These are phyloP conservation scores for Helostoma temminkii DNA, from an alignment of 2,797 vertebrate species.

Conservation along the genomic window DNA sequence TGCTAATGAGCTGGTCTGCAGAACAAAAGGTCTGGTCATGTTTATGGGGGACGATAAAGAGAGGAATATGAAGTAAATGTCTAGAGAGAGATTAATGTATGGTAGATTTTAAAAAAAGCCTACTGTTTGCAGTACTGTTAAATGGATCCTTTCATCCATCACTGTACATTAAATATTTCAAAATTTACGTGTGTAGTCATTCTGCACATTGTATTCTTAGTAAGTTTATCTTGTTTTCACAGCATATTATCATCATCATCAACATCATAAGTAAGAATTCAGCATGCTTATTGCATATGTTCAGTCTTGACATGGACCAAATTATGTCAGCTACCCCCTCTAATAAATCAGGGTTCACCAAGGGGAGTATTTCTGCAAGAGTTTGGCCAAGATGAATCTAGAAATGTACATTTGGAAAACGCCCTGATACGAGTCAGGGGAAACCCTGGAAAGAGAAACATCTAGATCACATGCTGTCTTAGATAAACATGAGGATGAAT, in stretches of 20 bases:
- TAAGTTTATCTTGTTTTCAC: neutral
- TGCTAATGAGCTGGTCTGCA: constrained; percentile 65
- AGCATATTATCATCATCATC: neutral
- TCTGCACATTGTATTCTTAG: neutral
- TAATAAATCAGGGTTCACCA: constrained; percentile 7
- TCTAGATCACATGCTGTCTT: constrained; percentile 70
- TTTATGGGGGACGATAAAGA: constrained; percentile 47
- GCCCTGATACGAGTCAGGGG: constrained; percentile 42
- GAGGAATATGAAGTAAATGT: constrained; percentile 36
- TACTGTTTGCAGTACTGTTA: constrained; percentile 19
- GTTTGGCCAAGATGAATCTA: constrained; percentile 28
- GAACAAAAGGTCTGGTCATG: constrained; percentile 54
- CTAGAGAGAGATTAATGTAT: constrained; percentile 38
- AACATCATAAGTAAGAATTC: neutral
- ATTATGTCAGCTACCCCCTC: neutral
- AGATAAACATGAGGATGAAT: constrained; percentile 79
- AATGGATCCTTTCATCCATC: constrained; percentile 34
- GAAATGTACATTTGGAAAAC: constrained; percentile 58
- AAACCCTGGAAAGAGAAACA: constrained; percentile 63
- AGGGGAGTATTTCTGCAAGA: constrained; percentile 17
- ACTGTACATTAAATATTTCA: constrained; percentile 13
- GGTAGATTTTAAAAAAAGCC: constrained; percentile 30
- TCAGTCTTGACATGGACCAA: neutral
- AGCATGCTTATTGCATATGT: constrained; percentile 5
- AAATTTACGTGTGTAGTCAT: neutral